Conservation (phyloP, 2,888 invertebrate genomes). For the Melinaea menophilus region DNA sequence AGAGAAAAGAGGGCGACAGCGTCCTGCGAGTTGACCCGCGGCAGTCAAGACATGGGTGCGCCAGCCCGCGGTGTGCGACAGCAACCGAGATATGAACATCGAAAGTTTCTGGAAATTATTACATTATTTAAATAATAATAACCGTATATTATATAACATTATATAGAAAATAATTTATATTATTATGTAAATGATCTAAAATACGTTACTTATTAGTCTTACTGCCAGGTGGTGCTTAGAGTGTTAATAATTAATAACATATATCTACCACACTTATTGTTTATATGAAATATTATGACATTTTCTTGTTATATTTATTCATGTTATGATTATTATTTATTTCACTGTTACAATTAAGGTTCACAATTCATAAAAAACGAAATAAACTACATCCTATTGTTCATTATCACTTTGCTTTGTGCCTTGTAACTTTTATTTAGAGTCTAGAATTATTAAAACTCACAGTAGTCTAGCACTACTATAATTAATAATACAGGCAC, state of each 20-base stretch:
- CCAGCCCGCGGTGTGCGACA: conserved; percentile 82
- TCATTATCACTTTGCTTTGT: neutral
- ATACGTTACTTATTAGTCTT: too few relatives aligned
- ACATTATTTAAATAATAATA: neutral
- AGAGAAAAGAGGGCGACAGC: conserved; percentile 84
- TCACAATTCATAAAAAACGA: neutral
- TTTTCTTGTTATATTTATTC: too few relatives aligned
- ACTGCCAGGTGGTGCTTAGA: too few relatives aligned
- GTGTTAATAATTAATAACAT: too few relatives aligned
- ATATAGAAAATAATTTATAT: too few relatives aligned
- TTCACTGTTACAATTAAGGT: too few relatives aligned
- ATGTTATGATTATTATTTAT: too few relatives aligned
- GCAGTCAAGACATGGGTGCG: conserved; percentile 81
- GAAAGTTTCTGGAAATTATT: conserved; percentile 71
- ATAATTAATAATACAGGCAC: conserved; percentile 17
- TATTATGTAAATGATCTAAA: too few relatives aligned
- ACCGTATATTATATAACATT: too few relatives aligned
- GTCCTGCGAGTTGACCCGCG: conserved; percentile 81
- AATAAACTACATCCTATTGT: neutral
- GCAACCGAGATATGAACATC: conserved; percentile 76
- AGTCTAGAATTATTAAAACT: conserved; percentile 13
- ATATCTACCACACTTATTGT: too few relatives aligned
- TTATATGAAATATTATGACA: too few relatives aligned
- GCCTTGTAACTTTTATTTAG: neutral
- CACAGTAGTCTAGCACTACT: conserved; percentile 18